Percentiles rank a stretch among this genome's conserved stretches.
These are phyloP conservation scores for Onthophagus taurus DNA, from an alignment of 1,140 invertebrate species.

Conservation along the genomic window DNA sequence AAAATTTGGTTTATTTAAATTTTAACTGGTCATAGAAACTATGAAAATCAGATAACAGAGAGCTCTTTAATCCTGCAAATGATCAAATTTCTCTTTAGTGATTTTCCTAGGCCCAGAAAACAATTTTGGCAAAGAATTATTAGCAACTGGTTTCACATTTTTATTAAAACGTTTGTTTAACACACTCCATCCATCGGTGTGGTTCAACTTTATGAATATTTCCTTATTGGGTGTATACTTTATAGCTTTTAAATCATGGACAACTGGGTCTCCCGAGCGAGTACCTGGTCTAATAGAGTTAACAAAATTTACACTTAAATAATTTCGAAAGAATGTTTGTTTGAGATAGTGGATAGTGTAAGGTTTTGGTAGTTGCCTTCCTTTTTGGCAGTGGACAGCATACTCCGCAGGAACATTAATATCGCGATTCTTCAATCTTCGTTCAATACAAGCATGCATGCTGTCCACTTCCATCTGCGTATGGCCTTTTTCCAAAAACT, in stretches of 20 bases:
- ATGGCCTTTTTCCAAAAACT: conserved; percentile 8
- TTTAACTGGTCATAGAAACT: not conserved
- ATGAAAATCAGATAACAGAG: conserved; percentile 6
- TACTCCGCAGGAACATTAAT: conserved; percentile 6
- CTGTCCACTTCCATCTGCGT: conserved; percentile 8
- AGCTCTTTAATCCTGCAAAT: conserved; percentile 8
- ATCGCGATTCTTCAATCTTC: conserved; percentile 2
- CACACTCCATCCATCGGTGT: conserved; percentile 1
- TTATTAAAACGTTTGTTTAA: conserved; percentile 5
- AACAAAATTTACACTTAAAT: conserved; percentile 1
- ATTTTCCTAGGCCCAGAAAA: conserved; percentile 5
- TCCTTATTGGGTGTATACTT: conserved; percentile 2
- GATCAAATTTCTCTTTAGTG: not conserved
- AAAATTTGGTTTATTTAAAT: not conserved
- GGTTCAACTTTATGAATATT: conserved; percentile 4
- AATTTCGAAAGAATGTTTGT: not conserved
- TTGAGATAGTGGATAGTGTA: too few species aligned
- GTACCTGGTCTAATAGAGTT: too few species aligned
- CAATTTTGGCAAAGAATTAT: conserved; percentile 4
- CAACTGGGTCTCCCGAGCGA: too few species aligned
- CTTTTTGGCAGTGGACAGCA: conserved; percentile 1
- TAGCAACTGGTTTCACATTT: not conserved
- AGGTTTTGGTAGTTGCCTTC: too few species aligned
- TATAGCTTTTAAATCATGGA: too few species aligned
- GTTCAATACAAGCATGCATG: conserved; percentile 2